A percentile compares a stretch with the other conserved stretches of the same genome.
Evolutionary conservation across 2,797 vertebrate species (phyloP).

Genomic region (Pipistrellus pygmaeus): DNA sequence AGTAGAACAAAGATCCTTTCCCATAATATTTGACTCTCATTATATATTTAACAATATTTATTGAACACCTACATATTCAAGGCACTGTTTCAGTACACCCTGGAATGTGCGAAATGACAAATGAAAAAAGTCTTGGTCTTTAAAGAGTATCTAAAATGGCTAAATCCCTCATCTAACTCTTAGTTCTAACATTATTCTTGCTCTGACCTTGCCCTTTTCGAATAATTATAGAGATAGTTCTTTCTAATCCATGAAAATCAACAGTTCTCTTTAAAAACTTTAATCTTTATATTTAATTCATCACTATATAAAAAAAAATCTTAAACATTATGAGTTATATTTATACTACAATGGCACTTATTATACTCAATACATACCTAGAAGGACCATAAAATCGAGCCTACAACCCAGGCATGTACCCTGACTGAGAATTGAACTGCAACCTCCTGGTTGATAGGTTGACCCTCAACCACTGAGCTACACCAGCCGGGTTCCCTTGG

Average conservation of each 20-base stretch:
- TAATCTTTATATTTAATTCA: constrained; percentile 16
- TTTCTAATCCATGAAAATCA: constrained; percentile 48
- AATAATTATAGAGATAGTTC: background rate
- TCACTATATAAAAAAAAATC: background rate
- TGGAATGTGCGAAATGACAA: constrained; percentile 3
- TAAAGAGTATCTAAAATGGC: background rate
- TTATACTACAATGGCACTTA: background rate
- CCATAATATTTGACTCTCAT: constrained; percentile 2
- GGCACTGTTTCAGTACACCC: background rate
- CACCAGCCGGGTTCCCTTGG: background rate
- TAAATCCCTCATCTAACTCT: background rate
- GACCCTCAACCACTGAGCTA: too few species aligned
- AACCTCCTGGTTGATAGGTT: too few species aligned
- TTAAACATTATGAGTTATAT: constrained; percentile 14
- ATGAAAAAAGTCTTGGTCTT: background rate
- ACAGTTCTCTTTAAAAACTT: constrained; percentile 58
- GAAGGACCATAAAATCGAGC: background rate
- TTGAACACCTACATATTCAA: background rate
- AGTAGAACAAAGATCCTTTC: constrained; percentile 35
- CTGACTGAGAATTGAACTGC: too few species aligned
- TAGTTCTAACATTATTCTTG: constrained; percentile 22
- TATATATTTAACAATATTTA: constrained; percentile 47
- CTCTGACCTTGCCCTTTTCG: background rate
- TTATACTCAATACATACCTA: background rate
- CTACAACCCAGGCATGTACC: too few species aligned